Base-by-base conservation (phyloP, 1,140 invertebrate genomes). In the Idris sp. region DNA sequence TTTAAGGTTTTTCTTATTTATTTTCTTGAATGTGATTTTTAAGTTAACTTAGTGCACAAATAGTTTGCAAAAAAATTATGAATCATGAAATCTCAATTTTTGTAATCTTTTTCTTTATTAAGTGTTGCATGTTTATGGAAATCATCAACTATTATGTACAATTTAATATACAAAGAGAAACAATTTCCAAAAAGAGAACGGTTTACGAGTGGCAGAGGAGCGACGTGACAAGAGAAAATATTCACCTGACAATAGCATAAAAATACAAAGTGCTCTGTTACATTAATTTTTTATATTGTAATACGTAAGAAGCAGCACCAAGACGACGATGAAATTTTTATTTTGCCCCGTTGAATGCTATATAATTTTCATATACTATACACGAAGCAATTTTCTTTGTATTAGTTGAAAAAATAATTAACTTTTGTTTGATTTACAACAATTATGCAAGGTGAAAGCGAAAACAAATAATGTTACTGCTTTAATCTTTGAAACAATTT, bases 191-290 rank as follows among this genome's bases (percentile, higher is more conserved):
- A 67, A 49, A 68, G 53, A 31, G 13, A 7, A 40, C 25, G 35
- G 16, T 58, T 68, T 58, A 68, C 51, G 51, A 68, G 33, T 41
- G 13, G 13, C 30, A 13, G 10, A 49, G 44, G 13, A 58, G 35
- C 5, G 56, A 56, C 64, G 64, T 58, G 64, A 68, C 51, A 56
- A 25, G 51, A 41, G 28, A 58, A 68, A 68, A 58, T 58, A 68
- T 68, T 68, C 53, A 68, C 51, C 35, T 51, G 64, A 68, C 53
- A 68, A 68, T 68, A 58, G 26, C 53, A 43, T 58, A 58, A 58
- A 68, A 68, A 68, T 58, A 68, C 64, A 41, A 49, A 58, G 28
- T 68, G 28, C 49, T 48, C 43, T 31, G 26, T 49, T 49, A 35
- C 41, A 28, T 68, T 58, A 40, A 68, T 43, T 58, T 58, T 68